Percentiles rank a stretch among this genome's conserved stretches.
Conservation (phyloP, 2,888 invertebrate genomes). For the Crocallis elinguaria region DNA sequence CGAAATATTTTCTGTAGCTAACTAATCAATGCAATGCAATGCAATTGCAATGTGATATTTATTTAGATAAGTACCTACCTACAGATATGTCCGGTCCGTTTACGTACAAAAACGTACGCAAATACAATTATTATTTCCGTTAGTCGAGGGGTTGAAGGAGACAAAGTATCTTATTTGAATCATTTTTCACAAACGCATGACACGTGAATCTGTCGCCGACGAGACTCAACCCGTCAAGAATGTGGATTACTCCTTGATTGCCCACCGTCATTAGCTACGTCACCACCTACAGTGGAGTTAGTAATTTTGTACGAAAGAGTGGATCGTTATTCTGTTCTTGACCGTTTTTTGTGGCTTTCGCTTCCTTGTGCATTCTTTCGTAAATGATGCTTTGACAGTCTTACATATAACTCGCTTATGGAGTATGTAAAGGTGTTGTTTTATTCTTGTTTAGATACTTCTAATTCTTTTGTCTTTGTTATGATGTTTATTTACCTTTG, state of each 20-base stretch:
- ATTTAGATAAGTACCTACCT: too few relatives aligned
- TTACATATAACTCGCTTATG: too few relatives aligned
- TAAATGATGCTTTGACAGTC: slow-evolving; percentile 25
- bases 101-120: too few relatives aligned
- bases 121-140: too few relatives aligned
- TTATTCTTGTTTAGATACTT: not conserved
- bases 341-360: slow-evolving; percentile 30
- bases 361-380: slow-evolving; percentile 38
- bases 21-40: too few relatives aligned
- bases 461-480: too few relatives aligned
- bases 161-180: slow-evolving; percentile 15
- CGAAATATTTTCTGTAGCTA: too few relatives aligned
- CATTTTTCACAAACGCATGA: slow-evolving; percentile 18
- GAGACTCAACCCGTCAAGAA: slow-evolving; percentile 35
- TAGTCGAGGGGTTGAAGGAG: too few relatives aligned
- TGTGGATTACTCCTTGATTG: slow-evolving; percentile 34
- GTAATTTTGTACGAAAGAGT: not conserved
- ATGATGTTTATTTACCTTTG: too few relatives aligned
- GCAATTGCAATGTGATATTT: too few relatives aligned
- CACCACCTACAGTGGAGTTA: slow-evolving; percentile 19
- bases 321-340: slow-evolving; percentile 2
- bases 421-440: not conserved
- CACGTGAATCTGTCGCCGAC: slow-evolving; percentile 12
- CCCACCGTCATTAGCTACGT: slow-evolving; percentile 37
- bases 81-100: too few relatives aligned